Evolutionary conservation across 2,797 vertebrate genomes (phyloP), one percentile per base, ranked within the genome.

Genomic region (Gymnothorax javanicus): DNA sequence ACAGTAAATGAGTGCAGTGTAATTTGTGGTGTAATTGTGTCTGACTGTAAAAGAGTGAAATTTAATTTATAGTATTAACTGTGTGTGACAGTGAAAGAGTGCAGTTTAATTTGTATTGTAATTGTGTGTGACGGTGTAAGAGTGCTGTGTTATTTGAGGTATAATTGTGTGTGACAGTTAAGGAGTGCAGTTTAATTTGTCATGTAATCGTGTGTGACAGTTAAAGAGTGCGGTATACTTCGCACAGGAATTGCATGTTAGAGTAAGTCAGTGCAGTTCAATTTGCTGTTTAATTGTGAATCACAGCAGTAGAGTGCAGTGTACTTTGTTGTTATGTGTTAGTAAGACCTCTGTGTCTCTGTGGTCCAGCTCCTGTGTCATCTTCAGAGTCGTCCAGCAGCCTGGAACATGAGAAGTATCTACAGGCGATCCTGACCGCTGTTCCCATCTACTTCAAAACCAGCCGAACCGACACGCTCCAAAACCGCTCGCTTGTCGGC

Each of bases 321-420:
- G 62, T 64, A 64, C 17, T 17, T 17, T 17, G 60, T 23, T 4
- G 15, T 64, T 69, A 25, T 25, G n/a, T 25, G 71, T 33, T 4
- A 20, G 33, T 20, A 77, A 43, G 73, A 17, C 12, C 4, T 50
- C 33, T 7, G 9, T 77, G 73, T 52, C 27, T 77, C 33, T 77
- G 33, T n/a, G 12, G 25, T 86, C 81, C 89, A 99, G 98, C 94
- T 90, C 97, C 97, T 54, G 92, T 96, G 87, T 96, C 96, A 0
- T 97, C 97, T 25, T 96, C 99, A 2, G 99, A 99, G 89, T 98
- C 96, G 0, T 99, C 98, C 90, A 99, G 97, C 94, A 99, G 98
- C 91, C 97, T 99, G 89, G 99, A 99, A 91, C 98, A 99, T 91
- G 99, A 99, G 87, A 99, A 99, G 87, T 99, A 99, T 92, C 96